phyloP scores from a whole-genome alignment of 2,797 vertebrate species.

The Podarcis lilfordi region DNA sequence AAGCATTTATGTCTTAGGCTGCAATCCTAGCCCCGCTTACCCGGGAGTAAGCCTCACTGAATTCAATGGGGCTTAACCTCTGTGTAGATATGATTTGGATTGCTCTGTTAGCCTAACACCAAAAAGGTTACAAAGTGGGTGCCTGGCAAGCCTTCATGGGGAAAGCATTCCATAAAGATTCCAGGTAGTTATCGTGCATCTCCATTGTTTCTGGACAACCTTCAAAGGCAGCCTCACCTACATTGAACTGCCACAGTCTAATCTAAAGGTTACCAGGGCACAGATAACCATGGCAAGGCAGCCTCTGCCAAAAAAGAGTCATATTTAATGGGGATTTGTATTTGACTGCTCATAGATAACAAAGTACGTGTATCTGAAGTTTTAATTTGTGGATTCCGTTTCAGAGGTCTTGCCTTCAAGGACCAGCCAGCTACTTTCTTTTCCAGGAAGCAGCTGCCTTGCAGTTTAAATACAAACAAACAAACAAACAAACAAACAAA shows the following conservation, averaged over 20 bases:
- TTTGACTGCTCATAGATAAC: neutral
- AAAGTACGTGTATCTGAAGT: neutral
- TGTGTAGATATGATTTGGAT: neutral
- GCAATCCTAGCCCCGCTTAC: no score
- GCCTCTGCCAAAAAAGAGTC: neutral
- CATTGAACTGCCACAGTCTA: neutral
- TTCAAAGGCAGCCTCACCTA: no score
- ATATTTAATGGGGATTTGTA: neutral
- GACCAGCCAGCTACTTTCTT: neutral
- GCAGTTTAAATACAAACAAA: neutral
- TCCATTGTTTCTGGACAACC: neutral
- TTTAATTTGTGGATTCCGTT: neutral
- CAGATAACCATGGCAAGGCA: neutral
- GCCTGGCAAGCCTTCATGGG: no score
- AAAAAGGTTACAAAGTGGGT: no score
- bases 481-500: neutral
- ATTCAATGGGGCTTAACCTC: no score
- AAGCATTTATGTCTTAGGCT: neutral
- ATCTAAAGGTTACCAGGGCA: neutral
- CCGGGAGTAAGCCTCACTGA: no score
- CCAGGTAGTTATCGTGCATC: no score
- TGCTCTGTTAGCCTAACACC: no score
- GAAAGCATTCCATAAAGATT: no score
- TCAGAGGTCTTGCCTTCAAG: neutral
- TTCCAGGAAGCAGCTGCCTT: neutral